Conservation (phyloP, 1,140 invertebrate genomes). For the Globodera rostochiensis region DNA sequence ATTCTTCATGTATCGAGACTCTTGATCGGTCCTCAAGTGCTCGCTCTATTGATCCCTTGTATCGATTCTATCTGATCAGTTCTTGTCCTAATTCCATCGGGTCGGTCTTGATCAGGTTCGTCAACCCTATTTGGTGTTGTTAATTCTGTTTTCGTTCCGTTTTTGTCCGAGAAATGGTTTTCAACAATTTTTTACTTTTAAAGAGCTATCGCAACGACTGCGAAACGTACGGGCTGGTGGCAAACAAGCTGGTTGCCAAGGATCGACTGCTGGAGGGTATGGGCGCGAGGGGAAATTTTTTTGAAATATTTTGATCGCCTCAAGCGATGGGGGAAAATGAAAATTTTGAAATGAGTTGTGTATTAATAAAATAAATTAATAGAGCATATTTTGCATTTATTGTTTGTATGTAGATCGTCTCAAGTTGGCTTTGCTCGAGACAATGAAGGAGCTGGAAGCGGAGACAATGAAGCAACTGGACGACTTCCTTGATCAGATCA, state of each 20-base stretch:
- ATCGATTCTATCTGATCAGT: too few relatives aligned
- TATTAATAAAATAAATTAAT: background rate
- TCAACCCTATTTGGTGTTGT: too few relatives aligned
- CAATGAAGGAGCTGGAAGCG: conserved; percentile 35
- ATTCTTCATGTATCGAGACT: too few relatives aligned
- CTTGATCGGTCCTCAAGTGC: too few relatives aligned
- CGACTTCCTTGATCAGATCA: conserved; percentile 34
- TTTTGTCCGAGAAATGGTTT: too few relatives aligned
- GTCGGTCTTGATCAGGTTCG: too few relatives aligned
- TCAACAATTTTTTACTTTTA: background rate
- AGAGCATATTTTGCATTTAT: background rate
- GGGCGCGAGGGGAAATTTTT: background rate
- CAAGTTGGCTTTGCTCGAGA: conserved; percentile 31
- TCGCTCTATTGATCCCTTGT: too few relatives aligned
- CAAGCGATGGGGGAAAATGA: too few relatives aligned
- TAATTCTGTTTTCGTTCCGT: too few relatives aligned
- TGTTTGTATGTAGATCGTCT: conserved; percentile 6
- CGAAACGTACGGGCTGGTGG: conserved; percentile 33
- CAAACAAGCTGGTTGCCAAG: conserved; percentile 28
- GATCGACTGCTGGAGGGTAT: conserved; percentile 28
- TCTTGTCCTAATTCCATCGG: too few relatives aligned
- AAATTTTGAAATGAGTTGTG: too few relatives aligned
- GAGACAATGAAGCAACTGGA: conserved; percentile 34
- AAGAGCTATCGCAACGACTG: conserved; percentile 36
- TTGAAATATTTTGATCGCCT: too few relatives aligned